phyloP scores from a whole-genome alignment of 2,797 vertebrate genomes.

The Platalea minor region DNA sequence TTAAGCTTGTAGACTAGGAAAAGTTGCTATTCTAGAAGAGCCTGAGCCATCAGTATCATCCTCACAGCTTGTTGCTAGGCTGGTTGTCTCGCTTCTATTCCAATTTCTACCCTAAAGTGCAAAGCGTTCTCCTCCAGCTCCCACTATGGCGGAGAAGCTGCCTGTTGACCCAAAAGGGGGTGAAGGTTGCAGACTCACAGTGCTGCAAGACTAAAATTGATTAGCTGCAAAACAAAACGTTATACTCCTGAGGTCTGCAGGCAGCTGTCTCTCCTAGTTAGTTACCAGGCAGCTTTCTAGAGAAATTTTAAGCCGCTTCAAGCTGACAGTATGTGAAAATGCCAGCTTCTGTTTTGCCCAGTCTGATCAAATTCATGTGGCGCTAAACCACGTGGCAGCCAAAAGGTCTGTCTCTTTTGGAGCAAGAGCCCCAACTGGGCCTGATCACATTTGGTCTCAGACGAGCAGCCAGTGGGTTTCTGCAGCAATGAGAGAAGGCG shows the following conservation, averaged over 20 bases:
- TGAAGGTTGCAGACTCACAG: background rate
- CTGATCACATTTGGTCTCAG: background rate
- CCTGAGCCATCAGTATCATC: background rate
- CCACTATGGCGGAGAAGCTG: accelerated
- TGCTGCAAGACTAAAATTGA: background rate
- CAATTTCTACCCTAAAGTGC: background rate
- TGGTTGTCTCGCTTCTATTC: background rate
- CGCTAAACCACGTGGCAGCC: background rate
- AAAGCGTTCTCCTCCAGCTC: background rate
- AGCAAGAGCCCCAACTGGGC: background rate
- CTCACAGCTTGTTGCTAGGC: background rate
- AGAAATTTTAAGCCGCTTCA: background rate
- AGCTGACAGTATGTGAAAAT: background rate
- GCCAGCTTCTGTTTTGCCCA: background rate
- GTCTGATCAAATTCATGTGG: background rate
- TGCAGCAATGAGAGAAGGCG: background rate
- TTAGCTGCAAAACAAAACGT: background rate
- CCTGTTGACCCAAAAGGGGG: background rate
- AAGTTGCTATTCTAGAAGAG: background rate
- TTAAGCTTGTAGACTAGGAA: background rate
- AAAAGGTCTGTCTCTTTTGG: background rate
- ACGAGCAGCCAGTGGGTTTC: background rate
- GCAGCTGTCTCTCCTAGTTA: conserved; percentile 17
- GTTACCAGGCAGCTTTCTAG: background rate
- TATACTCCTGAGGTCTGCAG: background rate